Conservation (phyloP, 2,113 vertebrate genomes). For the Laterallus jamaicensis region DNA sequence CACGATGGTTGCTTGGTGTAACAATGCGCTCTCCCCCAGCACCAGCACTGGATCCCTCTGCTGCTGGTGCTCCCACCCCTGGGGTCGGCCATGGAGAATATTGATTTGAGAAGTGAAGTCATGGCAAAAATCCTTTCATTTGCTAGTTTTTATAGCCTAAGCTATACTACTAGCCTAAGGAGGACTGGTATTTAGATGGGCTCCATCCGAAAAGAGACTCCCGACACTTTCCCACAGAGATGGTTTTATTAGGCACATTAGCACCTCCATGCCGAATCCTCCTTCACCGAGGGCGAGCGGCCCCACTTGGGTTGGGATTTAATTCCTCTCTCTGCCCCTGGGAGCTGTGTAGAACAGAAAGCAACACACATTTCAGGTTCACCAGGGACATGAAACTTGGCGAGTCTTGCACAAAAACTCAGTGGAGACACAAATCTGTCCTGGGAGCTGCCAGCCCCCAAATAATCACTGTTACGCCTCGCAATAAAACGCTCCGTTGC, state of each 20-base stretch:
- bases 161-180: background rate
- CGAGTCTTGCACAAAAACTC: background rate
- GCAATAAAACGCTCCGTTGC: background rate
- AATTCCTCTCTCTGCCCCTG: background rate
- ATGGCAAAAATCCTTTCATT: background rate
- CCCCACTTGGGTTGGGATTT: background rate
- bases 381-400: background rate
- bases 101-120: background rate
- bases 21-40: background rate
- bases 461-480: accelerated
- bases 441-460: background rate
- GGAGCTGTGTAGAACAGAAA: background rate
- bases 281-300: background rate
- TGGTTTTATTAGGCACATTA: constrained; percentile 17
- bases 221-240: background rate
- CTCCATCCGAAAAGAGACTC: background rate
- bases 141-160: background rate
- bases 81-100: accelerated
- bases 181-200: background rate
- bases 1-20: background rate
- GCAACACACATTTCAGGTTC: background rate
- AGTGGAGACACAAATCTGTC: background rate
- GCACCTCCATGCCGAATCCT: background rate
- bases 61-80: background rate
- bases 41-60: accelerated